Evolutionary conservation across 2,888 invertebrate species (phyloP), one percentile per base, ranked within the genome.

Genomic region (Parnassius mnemosyne): DNA sequence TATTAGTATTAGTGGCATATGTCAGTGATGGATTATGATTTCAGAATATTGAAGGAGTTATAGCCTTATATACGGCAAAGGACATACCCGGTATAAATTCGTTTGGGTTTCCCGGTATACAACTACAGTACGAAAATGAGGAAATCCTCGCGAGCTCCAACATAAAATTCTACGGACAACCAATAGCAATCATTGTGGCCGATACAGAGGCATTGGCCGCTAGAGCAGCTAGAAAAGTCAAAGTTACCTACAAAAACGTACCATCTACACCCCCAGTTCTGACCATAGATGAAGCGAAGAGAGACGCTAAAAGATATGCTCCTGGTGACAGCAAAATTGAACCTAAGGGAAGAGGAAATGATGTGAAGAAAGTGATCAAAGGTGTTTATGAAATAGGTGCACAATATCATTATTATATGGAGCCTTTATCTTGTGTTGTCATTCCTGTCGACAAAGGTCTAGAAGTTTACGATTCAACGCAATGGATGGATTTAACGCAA

Each of bases 371-470:
- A 68, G 83, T 91, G 0, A 81, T 94, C 12, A 93, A 91, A 66
- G 96, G 96, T 0, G 84, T 85, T 1, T 90, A 93, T 66, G 89
- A 93, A 65, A 80, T 93, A 64, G 94, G 93, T 12, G 80, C 92
- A 0, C 96, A 96, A 75, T 96, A 95, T 76, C 96, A 96, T 79
- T 95, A 94, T 70, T 94, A 94, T 51, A 92, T 96, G 93, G 96
- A 96, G 76, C 93, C 95, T 0, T 92, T 95, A 11, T 85, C 92
- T 0, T 93, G 94, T 61, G 91, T 95, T 0, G 94, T 93, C 43
- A 75, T 94, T 7, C 96, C 96, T 0, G 85, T 92, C 1, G 96
- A 96, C 71, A 93, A 94, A 50, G 93, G 93, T 0, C 76, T 95
- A 66, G 94, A 95, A 60, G 93, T 96, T 0, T 93, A 93, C 70